A percentile compares a stretch with the other conserved stretches of the same genome.
phyloP scores from a whole-genome alignment of 2,888 invertebrate species.

The Scaptomyza flava region DNA sequence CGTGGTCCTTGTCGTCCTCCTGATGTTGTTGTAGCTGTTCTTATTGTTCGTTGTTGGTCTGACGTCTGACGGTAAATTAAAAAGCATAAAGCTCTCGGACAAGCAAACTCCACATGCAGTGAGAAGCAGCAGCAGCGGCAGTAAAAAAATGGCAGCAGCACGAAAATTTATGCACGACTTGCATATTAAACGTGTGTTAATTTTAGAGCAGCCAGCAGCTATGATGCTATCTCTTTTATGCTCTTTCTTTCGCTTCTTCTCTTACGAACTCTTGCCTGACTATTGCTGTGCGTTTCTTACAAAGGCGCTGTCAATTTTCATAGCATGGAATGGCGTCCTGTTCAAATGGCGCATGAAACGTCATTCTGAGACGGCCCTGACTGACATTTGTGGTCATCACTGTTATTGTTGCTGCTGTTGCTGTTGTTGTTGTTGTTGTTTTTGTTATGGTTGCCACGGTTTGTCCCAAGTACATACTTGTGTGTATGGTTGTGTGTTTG shows the following conservation, averaged over 20 bases:
- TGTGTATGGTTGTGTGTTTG: constrained; percentile 6
- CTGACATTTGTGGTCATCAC: constrained; percentile 59
- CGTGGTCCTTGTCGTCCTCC: constrained; percentile 58
- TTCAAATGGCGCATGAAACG: constrained; percentile 66
- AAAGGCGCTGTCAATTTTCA: constrained; percentile 65
- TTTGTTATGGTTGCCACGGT: constrained; percentile 15
- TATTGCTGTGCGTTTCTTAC: constrained; percentile 44
- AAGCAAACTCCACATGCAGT: constrained; percentile 41
- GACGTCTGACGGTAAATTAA: constrained; percentile 78
- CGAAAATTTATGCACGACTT: constrained; percentile 77
- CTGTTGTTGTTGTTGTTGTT: constrained; percentile 18
- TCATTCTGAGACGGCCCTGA: constrained; percentile 50
- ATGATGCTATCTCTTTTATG: constrained; percentile 24
- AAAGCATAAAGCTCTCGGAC: constrained; percentile 69
- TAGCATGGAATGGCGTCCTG: constrained; percentile 42
- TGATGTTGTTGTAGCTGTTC: constrained; percentile 16
- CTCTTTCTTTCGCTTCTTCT: background rate
- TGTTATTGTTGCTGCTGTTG: constrained; percentile 18
- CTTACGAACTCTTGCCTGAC: constrained; percentile 6
- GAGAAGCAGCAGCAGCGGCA: constrained; percentile 13
- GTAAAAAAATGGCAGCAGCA: constrained; percentile 19
- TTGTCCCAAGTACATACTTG: constrained; percentile 22
- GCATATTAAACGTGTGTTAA: constrained; percentile 80
- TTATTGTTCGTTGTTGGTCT: constrained; percentile 26
- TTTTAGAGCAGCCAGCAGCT: constrained; percentile 70